A percentile compares a stretch with the other conserved stretches of the same genome.
phyloP scores from a whole-genome alignment of 1,140 invertebrate species.

The Sarcophaga peregrina region DNA sequence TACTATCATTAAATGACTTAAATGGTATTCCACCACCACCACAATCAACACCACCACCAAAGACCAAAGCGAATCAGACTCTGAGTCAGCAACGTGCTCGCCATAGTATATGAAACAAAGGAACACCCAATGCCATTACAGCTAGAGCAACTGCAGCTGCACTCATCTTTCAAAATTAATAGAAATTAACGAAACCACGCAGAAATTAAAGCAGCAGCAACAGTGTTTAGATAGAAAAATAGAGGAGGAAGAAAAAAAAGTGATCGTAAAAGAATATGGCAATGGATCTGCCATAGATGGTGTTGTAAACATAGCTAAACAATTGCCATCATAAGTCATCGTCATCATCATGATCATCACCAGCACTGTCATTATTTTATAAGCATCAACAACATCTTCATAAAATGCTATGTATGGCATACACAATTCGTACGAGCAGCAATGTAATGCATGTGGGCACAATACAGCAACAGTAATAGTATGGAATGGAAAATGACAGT shows the following conservation, averaged over 20 bases:
- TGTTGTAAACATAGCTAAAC: constrained; percentile 15
- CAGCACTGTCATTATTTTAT: no score
- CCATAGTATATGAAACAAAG: neutral
- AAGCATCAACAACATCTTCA: no score
- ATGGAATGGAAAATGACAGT: neutral
- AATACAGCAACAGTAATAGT: neutral
- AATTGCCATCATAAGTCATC: constrained; percentile 29
- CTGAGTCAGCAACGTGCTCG: neutral
- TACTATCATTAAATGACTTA: constrained; percentile 4
- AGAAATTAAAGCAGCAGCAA: neutral
- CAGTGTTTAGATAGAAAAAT: neutral
- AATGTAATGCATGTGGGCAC: neutral
- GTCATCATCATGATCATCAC: neutral
- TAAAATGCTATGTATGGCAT: neutral
- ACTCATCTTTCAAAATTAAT: neutral
- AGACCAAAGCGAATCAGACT: neutral
- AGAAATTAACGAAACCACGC: constrained; percentile 10
- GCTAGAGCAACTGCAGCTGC: neutral
- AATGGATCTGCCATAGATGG: constrained; percentile 27
- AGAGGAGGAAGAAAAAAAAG: neutral
- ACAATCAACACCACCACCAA: no score
- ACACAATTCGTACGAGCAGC: neutral
- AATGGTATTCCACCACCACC: constrained; percentile 15
- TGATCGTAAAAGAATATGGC: constrained; percentile 35
- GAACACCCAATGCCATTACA: constrained; percentile 15